Evolutionary conservation across 2,797 vertebrate genomes (phyloP), one percentile per base, ranked within the genome.

Genomic region (Falco peregrinus): DNA sequence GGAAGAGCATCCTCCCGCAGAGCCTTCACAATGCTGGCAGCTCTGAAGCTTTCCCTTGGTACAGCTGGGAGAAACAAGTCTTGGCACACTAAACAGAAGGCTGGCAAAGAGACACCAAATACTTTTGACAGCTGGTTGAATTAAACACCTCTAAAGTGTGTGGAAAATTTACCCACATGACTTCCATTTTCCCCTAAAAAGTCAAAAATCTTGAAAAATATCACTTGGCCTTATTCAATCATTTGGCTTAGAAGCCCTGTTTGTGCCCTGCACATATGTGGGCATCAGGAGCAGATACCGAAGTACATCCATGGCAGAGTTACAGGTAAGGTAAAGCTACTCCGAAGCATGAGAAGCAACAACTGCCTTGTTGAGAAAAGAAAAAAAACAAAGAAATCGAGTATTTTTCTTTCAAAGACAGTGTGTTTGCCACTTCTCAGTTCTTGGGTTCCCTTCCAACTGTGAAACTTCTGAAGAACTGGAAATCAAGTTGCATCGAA

Each of bases 211-310:
- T 76, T 16, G 11, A 54, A 81, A 84, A 87, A 31, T 11, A 47
- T 3, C 7, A 5, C 15, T 82, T 82, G 35, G 47, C 14, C 19
- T 41, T 48, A 76, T 56, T 39, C 37, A 65, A 35, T 11, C 26
- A 31, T 59, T 33, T 41, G 41, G 17, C 19, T 80, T 19, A 11
- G 12, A 43, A 71, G 37, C 35, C 15, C 35, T 5, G 1, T 9
- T 9, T 8, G 3, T 0, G 0, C 43, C 37, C 28, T 3, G 5
- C 5, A 5, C 13, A 25, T 37, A 4, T 35, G 13, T 0, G 0
- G 39, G 61, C 7, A 11, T 4, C 15, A 31, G 5, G 3, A 74
- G 6, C 25, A 68, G 20, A 50, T 15, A 56, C 9, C 33, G 1
- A 51, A 51, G 41, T 2, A 33, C 3, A 2, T 16, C 28, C 25